A percentile compares a stretch with the other conserved stretches of the same genome.
Conservation (phyloP, 2,888 invertebrate genomes). For the Drosophila cyrtoloma region DNA sequence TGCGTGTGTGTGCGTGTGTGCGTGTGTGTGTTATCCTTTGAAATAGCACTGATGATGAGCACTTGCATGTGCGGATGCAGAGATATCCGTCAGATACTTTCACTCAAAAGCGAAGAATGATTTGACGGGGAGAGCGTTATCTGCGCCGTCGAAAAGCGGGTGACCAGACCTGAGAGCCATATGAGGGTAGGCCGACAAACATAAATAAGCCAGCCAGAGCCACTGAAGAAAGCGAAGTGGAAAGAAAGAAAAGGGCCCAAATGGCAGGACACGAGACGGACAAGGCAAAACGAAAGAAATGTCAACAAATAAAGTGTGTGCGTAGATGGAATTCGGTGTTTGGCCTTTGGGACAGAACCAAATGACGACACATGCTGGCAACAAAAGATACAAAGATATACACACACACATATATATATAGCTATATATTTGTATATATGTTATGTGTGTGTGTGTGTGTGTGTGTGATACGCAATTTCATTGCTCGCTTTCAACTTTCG, state of each 20-base stretch:
- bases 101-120: slow-evolving; percentile 69
- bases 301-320: slow-evolving; percentile 77
- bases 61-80: slow-evolving; percentile 51
- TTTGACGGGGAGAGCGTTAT: slow-evolving; percentile 69
- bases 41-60: slow-evolving; percentile 53
- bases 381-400: slow-evolving; percentile 73
- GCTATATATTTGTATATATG: slow-evolving; percentile 8
- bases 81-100: slow-evolving; percentile 70
- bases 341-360: slow-evolving; percentile 40
- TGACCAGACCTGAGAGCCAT: slow-evolving; percentile 27
- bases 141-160: slow-evolving; percentile 43
- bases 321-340: slow-evolving; percentile 52
- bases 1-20: slow-evolving; percentile 14
- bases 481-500: slow-evolving; percentile 77
- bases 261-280: slow-evolving; percentile 5
- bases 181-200: slow-evolving; percentile 39
- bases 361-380: slow-evolving; percentile 74
- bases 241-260: slow-evolving; percentile 37
- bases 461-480: slow-evolving; percentile 66
- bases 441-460: slow-evolving; percentile 7
- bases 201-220: slow-evolving; percentile 56
- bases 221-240: slow-evolving; percentile 36
- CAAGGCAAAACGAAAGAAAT: slow-evolving; percentile 49
- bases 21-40: slow-evolving; percentile 55
- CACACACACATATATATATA: slow-evolving; percentile 47